Evolutionary conservation across 2,888 invertebrate species (phyloP).

Genomic region (Andrena chrysosceles): DNA sequence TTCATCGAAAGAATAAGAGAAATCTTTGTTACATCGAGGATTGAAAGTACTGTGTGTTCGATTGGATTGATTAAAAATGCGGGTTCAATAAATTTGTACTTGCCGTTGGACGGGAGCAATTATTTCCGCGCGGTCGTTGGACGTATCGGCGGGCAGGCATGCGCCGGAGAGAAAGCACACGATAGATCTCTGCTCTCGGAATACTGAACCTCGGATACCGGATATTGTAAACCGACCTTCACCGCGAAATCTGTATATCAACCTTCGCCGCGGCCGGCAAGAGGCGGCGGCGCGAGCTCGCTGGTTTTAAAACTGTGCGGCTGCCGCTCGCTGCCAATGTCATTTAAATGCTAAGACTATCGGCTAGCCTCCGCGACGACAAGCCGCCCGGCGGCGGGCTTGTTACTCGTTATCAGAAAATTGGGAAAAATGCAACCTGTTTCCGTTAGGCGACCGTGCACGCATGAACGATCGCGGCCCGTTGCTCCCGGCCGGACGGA

Average conservation of each 20-base stretch:
- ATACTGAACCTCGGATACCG: conserved; percentile 61
- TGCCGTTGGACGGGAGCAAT: conserved; percentile 28
- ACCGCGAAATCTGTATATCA: conserved; percentile 67
- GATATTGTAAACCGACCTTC: conserved; percentile 69
- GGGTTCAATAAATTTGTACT: conserved; percentile 12
- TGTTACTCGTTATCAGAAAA: conserved; percentile 27
- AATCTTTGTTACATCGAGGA: no score
- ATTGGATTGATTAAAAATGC: no score
- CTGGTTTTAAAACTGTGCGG: conserved; percentile 44
- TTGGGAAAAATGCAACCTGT: conserved; percentile 32
- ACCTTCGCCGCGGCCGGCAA: conserved; percentile 53
- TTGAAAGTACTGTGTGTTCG: no score
- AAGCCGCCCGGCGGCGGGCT: conserved; percentile 14
- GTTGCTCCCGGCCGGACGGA: neutral
- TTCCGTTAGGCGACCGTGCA: conserved; percentile 29
- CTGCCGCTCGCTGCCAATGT: conserved; percentile 47
- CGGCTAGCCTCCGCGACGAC: neutral
- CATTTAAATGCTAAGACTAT: conserved; percentile 34
- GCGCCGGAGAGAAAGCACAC: conserved; percentile 50
- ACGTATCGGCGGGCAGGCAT: conserved; percentile 37
- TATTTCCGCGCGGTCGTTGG: conserved; percentile 40
- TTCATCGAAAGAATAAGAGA: no score
- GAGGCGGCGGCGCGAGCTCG: neutral
- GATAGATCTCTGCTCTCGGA: conserved; percentile 51
- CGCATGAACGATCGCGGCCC: conserved; percentile 18